Evolutionary conservation across 92 coral and sea anemone genomes (phyloP).

Genomic region (Phenganax stokvisi): DNA sequence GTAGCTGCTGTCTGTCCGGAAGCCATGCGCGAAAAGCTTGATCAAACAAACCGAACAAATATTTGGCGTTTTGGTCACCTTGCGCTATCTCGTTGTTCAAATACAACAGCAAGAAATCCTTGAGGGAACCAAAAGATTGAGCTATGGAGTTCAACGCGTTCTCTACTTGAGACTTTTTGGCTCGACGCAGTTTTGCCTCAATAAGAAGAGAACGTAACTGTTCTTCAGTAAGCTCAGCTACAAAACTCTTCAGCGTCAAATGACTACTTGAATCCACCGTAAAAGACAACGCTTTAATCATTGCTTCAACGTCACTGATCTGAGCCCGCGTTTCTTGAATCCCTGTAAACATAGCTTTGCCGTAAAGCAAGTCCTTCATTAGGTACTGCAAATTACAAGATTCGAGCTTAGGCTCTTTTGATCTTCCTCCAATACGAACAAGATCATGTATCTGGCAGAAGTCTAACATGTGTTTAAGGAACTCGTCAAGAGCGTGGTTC

Average conservation of each 20-base stretch:
- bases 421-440: conserved; percentile 40
- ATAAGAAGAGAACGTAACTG: conserved; percentile 17
- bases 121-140: conserved; percentile 6
- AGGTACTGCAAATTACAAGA: conserved; percentile 26
- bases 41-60: neutral
- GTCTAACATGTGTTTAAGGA: conserved; percentile 37
- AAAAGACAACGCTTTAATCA: neutral
- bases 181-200: neutral
- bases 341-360: conserved; percentile 18
- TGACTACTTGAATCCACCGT: conserved; percentile 4
- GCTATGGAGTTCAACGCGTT: neutral
- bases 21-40: conserved; percentile 3
- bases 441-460: conserved; percentile 28
- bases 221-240: conserved; percentile 14
- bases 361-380: too few relatives aligned
- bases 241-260: conserved; percentile 12
- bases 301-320: neutral
- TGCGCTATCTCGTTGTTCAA: neutral
- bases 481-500: conserved; percentile 46
- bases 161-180: neutral
- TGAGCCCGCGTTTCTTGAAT: conserved; percentile 24
- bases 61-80: neutral
- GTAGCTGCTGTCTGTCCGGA: conserved; percentile 8
- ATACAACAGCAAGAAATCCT: neutral
- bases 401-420: conserved; percentile 40